phyloP scores from a whole-genome alignment of 37 sponge, comb jelly and placozoan species.

The Chondrilla cf. caribensis region DNA sequence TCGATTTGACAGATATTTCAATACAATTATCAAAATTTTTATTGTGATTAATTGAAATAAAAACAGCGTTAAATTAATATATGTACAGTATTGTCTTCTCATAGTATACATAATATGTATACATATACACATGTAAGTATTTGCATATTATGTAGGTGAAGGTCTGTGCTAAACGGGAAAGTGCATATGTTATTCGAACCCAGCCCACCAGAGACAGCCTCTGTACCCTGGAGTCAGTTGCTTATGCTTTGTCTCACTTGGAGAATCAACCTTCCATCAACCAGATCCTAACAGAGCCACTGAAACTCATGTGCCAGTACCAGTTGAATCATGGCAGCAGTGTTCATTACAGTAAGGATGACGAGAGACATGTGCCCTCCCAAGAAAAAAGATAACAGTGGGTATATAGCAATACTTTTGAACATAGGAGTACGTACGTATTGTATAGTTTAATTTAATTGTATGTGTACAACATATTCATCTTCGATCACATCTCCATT shows the following conservation, averaged over 20 bases:
- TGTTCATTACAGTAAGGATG: constrained; percentile 79
- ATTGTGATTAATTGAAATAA: no score
- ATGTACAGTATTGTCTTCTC: no score
- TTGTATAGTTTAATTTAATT: no score
- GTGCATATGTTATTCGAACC: constrained; percentile 89
- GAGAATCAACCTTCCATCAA: constrained; percentile 45
- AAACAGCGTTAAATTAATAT: no score
- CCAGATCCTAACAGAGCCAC: constrained; percentile 61
- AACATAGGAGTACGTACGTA: no score
- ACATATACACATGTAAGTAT: no score
- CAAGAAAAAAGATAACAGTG: constrained; percentile 31
- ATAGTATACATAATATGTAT: no score
- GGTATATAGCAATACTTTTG: no score
- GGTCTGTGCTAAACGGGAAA: constrained; percentile 31
- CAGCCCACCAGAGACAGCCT: constrained; percentile 81
- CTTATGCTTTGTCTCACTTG: constrained; percentile 71
- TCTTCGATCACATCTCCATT: no score
- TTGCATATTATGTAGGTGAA: constrained; percentile 48
- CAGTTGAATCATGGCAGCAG: constrained; percentile 84
- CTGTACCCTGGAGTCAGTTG: constrained; percentile 87
- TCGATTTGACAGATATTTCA: no score
- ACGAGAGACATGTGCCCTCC: constrained; percentile 35
- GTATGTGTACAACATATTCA: no score
- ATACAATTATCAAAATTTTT: no score
- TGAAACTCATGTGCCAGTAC: constrained; percentile 69